Base-by-base conservation (phyloP, 2,797 vertebrate species). In the Garrulus glandarius region DNA sequence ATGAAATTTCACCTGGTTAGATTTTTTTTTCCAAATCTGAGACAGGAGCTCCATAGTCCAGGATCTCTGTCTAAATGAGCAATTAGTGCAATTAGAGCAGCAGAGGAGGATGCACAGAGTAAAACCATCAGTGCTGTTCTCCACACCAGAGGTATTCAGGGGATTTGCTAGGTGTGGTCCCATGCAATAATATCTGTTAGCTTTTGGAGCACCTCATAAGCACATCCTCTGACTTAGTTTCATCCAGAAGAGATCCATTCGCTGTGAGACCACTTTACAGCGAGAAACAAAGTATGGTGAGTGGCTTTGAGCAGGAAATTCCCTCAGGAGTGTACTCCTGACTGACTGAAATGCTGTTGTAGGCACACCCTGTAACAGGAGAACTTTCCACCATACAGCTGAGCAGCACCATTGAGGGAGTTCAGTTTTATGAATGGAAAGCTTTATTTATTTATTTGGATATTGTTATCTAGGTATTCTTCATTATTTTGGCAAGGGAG, bases 1-100 rank as follows among this genome's bases (percentile, higher is more conserved):
- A 87, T 92, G 87, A 83, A 91, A 89, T 93, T 93, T 91, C 92
- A 95, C 49, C 60, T 68, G 30, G 24, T 53, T 83, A 56, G 43
- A 53, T n/a, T 32, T 52, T 86, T 87, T 36, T 91, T 61, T 70
- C n/a, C 32, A n/a, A 41, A 53, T 63, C 32, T 29, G 52, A 69
- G 61, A 44, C 32, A 29, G 64, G 11, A 72, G 46, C 37, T 87
- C 15, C 36, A 7, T 49, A 49, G 36, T 32, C 19, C 68, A 77
- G 30, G 11, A 49, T n/a, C 61, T 55, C 74, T 39, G 18, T 22
- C 59, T 76, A 3, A 1, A 5, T 15, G 1, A 60, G 12, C 53
- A 65, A 30, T 79, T 44, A 75, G 11, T 9, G 30, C 55, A 56
- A 61, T 55, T 26, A 69, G 53, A 27, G 4, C 34, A 36, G 50